Evolutionary conservation across 1,140 invertebrate genomes (phyloP).

Genomic region (Magallana ariakensis): DNA sequence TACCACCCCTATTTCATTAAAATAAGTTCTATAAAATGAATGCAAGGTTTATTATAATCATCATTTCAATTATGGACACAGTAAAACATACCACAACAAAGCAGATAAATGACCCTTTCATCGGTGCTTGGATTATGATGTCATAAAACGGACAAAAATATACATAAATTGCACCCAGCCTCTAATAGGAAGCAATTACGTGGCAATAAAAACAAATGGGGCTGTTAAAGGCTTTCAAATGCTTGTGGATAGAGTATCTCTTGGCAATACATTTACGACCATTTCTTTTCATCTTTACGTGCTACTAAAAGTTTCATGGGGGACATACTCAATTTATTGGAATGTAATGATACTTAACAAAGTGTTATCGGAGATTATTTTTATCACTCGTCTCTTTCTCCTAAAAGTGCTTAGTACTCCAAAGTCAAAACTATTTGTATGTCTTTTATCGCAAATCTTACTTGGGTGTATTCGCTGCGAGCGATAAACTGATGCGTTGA

Average conservation of each 20-base stretch:
- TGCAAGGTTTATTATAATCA: too few species aligned
- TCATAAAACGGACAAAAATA: slow-evolving; percentile 23
- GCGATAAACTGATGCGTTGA: too few species aligned
- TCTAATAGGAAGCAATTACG: slow-evolving; percentile 2
- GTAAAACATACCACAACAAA: too few species aligned
- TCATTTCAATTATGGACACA: too few species aligned
- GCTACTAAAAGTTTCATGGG: slow-evolving; percentile 19
- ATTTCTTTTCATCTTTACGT: slow-evolving; percentile 26
- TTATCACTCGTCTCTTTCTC: background rate
- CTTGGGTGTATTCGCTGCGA: too few species aligned
- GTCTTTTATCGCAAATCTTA: too few species aligned
- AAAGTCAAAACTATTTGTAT: background rate
- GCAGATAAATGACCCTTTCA: too few species aligned
- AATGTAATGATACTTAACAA: slow-evolving; percentile 9
- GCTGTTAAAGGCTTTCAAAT: slow-evolving; percentile 2
- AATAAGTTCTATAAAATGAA: too few species aligned
- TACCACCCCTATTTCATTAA: too few species aligned
- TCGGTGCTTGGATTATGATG: background rate
- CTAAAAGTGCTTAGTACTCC: background rate
- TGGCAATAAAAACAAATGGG: slow-evolving; percentile 5
- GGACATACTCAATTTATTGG: slow-evolving; percentile 17
- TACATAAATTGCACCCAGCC: background rate
- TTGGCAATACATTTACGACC: slow-evolving; percentile 2
- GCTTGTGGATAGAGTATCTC: background rate
- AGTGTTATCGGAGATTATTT: background rate